Conservation (phyloP, 2,888 invertebrate genomes). For the Platycheirus albimanus region DNA sequence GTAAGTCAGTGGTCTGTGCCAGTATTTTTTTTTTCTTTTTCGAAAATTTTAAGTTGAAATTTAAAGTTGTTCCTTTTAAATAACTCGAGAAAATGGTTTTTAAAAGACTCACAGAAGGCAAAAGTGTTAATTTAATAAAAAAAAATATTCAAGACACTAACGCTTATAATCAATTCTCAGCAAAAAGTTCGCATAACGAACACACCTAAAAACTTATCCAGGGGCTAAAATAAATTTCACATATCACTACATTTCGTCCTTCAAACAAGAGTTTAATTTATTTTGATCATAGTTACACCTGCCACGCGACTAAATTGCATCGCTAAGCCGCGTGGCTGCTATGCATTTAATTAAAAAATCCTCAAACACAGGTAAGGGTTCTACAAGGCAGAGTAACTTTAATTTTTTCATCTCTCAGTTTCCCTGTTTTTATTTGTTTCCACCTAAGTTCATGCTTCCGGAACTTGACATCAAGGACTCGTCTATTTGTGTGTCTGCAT, state of each 20-base stretch:
- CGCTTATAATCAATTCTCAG: no score
- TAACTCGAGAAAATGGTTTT: no score
- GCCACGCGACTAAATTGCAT: slow-evolving; percentile 69
- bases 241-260: no score
- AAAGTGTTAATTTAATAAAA: no score
- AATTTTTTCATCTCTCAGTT: slow-evolving; percentile 37
- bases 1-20: slow-evolving; percentile 37
- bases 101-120: no score
- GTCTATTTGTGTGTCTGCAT: slow-evolving; percentile 41
- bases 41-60: no score
- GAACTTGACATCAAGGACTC: slow-evolving; percentile 59
- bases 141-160: no score
- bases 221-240: no score
- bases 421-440: slow-evolving; percentile 43
- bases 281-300: slow-evolving; percentile 60
- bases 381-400: slow-evolving; percentile 36
- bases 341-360: slow-evolving; percentile 59
- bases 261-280: not conserved
- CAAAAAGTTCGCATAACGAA: no score
- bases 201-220: no score
- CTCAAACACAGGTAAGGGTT: slow-evolving; percentile 37
- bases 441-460: slow-evolving; percentile 25
- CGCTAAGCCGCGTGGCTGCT: slow-evolving; percentile 33
- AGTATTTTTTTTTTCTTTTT: not conserved
- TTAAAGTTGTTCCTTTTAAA: no score